phyloP scores from a whole-genome alignment of 2,113 vertebrate genomes.

The Siniperca chuatsi region DNA sequence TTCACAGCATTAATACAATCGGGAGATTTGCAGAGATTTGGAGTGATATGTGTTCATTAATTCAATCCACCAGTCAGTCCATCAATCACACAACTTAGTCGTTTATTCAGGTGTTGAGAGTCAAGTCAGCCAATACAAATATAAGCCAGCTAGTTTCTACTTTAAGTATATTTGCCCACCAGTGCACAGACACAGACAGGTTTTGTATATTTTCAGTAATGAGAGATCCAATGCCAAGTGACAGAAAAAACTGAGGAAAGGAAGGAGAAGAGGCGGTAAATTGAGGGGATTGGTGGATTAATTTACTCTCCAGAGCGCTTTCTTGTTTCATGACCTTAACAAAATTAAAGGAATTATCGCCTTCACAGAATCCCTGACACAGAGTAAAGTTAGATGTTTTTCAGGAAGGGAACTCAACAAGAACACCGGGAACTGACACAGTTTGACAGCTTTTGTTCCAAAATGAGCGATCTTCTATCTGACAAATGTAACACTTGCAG shows the following conservation, averaged over 20 bases:
- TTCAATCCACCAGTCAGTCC: background rate
- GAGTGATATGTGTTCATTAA: background rate
- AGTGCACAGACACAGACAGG: background rate
- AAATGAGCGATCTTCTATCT: background rate
- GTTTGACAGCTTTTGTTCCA: background rate
- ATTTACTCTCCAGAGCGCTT: background rate
- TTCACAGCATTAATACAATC: background rate
- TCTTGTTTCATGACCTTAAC: conserved; percentile 9
- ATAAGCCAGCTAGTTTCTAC: background rate
- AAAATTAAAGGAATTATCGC: background rate
- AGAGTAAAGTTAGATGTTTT: background rate
- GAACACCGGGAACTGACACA: background rate
- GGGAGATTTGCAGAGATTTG: background rate
- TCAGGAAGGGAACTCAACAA: background rate
- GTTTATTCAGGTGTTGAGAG: background rate
- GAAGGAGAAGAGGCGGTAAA: background rate
- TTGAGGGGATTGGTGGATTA: background rate
- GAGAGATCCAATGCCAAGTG: background rate
- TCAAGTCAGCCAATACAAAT: background rate
- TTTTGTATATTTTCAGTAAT: background rate
- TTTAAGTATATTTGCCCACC: background rate
- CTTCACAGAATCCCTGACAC: conserved; percentile 20
- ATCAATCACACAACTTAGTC: background rate
- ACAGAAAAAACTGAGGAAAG: background rate
- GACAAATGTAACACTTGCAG: background rate